Conservation (phyloP, 1,140 invertebrate species). For the Sipha flava region DNA sequence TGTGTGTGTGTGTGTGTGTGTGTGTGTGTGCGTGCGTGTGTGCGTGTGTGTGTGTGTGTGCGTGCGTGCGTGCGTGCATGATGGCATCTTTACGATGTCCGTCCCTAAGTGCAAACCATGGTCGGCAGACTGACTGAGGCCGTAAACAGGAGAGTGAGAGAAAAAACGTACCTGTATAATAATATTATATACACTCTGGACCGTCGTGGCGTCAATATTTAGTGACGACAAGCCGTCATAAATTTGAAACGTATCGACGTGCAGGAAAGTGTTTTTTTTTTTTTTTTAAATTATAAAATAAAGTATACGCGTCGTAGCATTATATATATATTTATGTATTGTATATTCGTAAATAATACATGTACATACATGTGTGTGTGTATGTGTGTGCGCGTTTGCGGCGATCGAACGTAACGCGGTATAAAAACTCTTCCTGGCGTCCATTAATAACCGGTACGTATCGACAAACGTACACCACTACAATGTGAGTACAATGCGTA, state of each 20-base stretch:
- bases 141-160: not conserved
- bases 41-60: not conserved
- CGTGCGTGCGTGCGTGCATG: not conserved
- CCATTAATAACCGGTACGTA: too few relatives aligned
- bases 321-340: not conserved
- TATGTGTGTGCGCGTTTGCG: not conserved
- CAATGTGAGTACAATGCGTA: too few relatives aligned
- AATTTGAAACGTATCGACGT: constrained; percentile 1
- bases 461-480: too few relatives aligned
- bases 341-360: not conserved
- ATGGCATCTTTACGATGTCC: constrained; percentile 19
- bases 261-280: not conserved
- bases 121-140: not conserved
- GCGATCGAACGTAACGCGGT: constrained; percentile 15
- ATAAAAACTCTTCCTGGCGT: not conserved
- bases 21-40: not conserved
- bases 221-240: constrained; percentile 23
- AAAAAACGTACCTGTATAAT: not conserved
- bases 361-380: not conserved
- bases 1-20: too few relatives aligned
- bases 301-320: not conserved
- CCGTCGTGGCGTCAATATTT: not conserved
- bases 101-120: constrained; percentile 7
- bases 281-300: not conserved
- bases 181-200: too few relatives aligned